Evolutionary conservation across 2,888 invertebrate genomes (phyloP).

Genomic region (Scrobipalpa costella): DNA sequence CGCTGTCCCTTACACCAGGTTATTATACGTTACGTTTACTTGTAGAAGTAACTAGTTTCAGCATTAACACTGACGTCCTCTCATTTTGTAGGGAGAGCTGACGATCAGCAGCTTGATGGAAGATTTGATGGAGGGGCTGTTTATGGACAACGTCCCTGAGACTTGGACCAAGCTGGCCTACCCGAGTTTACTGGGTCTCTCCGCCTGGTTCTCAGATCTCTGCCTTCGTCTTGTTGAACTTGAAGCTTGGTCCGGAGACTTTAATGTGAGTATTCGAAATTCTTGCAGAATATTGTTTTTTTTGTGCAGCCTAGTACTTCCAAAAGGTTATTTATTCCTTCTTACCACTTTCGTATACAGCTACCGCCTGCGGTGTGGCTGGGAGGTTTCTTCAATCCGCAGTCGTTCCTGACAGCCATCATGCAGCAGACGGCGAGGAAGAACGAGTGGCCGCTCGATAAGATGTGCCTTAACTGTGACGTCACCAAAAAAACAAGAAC

Average conservation of each 20-base stretch:
- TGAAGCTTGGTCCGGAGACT: slow-evolving; percentile 94
- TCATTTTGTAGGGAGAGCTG: slow-evolving; percentile 87
- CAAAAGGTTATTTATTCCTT: no score
- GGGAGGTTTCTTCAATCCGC: slow-evolving; percentile 97
- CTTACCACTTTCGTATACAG: slow-evolving; percentile 48
- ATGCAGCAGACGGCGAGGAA: slow-evolving; percentile 98
- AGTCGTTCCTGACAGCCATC: slow-evolving; percentile 97
- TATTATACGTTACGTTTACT: no score
- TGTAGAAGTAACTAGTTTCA: not conserved
- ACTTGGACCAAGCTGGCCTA: slow-evolving; percentile 94
- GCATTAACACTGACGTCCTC: not conserved
- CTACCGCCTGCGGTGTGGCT: slow-evolving; percentile 95
- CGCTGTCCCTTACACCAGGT: no score
- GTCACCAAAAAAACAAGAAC: slow-evolving; percentile 94
- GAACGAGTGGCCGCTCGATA: slow-evolving; percentile 97
- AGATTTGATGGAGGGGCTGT: slow-evolving; percentile 90
- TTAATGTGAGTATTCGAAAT: slow-evolving; percentile 76
- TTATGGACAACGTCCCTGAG: slow-evolving; percentile 93
- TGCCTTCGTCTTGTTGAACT: slow-evolving; percentile 88
- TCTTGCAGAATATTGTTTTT: no score
- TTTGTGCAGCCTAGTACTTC: no score
- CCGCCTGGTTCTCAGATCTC: slow-evolving; percentile 94
- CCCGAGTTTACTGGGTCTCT: slow-evolving; percentile 91
- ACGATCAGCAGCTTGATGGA: slow-evolving; percentile 97
- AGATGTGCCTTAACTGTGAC: slow-evolving; percentile 97